Percentiles rank a stretch among this genome's conserved stretches.
Evolutionary conservation across 2,888 invertebrate genomes (phyloP).

Genomic region (Drosophila heteroneura): DNA sequence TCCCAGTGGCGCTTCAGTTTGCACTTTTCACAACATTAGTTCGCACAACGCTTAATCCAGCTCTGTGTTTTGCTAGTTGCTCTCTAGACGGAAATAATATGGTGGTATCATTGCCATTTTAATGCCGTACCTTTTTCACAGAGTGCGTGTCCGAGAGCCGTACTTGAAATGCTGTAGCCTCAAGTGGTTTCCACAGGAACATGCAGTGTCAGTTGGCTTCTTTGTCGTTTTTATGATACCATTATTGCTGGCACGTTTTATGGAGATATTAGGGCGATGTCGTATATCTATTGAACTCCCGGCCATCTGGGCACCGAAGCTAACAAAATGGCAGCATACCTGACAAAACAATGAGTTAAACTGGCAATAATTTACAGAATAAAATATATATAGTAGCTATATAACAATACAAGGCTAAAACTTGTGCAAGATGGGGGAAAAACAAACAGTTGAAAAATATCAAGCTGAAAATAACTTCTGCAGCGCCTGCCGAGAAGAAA

Average conservation of each 20-base stretch:
- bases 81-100: slow-evolving; percentile 73
- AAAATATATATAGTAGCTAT: not conserved
- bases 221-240: slow-evolving; percentile 22
- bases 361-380: not conserved
- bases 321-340: not conserved
- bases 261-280: slow-evolving; percentile 58
- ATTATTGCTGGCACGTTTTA: slow-evolving; percentile 66
- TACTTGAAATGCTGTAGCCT: slow-evolving; percentile 9
- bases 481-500: not conserved
- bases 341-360: not conserved
- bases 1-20: slow-evolving; percentile 34
- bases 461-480: not conserved
- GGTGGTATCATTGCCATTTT: slow-evolving; percentile 62
- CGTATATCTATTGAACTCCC: slow-evolving; percentile 15
- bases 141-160: not conserved
- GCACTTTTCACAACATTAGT: slow-evolving; percentile 29
- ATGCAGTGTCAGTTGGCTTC: slow-evolving; percentile 11
- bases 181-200: slow-evolving; percentile 32
- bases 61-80: slow-evolving; percentile 47
- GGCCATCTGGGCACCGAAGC: not conserved
- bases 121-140: slow-evolving; percentile 36
- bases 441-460: not conserved
- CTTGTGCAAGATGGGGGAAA: not conserved
- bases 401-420: not conserved
- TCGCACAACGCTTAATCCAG: slow-evolving; percentile 15